Percentiles rank a stretch among this genome's conserved stretches.
Conservation (phyloP, 2,113 vertebrate genomes). For the Sus scrofa region DNA sequence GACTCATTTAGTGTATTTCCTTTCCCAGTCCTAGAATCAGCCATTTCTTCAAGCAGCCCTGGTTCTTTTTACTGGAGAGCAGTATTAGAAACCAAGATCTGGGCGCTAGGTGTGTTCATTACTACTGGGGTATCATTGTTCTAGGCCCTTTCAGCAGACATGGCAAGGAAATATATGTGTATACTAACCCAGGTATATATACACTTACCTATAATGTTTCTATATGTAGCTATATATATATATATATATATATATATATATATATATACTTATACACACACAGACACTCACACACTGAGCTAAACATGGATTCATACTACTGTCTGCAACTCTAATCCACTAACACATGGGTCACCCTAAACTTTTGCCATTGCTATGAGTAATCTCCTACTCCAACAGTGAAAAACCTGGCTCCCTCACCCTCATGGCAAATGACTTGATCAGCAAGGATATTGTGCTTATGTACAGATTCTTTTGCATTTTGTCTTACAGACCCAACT, state of each 20-base stretch:
- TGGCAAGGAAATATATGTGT: background rate
- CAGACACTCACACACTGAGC: background rate
- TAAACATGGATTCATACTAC: background rate
- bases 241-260: background rate
- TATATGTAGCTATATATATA: background rate
- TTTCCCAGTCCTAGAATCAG: background rate
- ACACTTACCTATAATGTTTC: background rate
- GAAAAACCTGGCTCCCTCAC: background rate
- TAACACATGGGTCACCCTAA: background rate
- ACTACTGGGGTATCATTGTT: background rate
- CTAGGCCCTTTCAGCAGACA: background rate
- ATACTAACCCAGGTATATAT: background rate
- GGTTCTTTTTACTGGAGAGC: background rate
- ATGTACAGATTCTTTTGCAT: background rate
- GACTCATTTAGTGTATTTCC: background rate
- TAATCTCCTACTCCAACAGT: background rate
- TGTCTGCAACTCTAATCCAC: background rate
- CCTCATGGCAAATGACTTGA: background rate
- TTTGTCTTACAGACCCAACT: background rate
- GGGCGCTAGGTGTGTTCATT: background rate
- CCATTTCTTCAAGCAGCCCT: background rate
- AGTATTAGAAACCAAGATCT: constrained; percentile 19
- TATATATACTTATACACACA: background rate
- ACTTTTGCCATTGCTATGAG: background rate
- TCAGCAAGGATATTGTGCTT: background rate